Conservation (phyloP, 2,113 vertebrate genomes). For the Crotalus horridus region DNA sequence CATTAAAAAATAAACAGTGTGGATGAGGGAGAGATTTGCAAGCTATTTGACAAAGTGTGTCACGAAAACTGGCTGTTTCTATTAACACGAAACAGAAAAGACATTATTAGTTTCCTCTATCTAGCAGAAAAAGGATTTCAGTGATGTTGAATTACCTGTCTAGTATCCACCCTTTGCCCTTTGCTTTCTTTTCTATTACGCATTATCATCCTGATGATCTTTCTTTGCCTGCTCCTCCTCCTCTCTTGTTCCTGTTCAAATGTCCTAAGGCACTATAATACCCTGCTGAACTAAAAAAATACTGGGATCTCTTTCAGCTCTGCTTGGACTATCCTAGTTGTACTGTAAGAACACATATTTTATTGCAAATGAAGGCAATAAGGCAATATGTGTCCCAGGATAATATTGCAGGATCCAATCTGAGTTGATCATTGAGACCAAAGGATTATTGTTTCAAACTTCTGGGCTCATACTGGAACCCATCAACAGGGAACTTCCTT, state of each 20-base stretch:
- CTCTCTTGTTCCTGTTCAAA: constrained; percentile 1
- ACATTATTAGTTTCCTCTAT: constrained; percentile 4
- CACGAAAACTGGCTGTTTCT: not conserved
- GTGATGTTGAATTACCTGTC: not conserved
- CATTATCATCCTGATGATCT: not conserved
- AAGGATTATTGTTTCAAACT: not conserved
- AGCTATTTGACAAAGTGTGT: not conserved
- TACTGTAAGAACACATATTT: not conserved
- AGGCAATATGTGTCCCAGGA: not conserved
- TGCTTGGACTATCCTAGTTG: not conserved
- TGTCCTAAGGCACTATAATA: not conserved
- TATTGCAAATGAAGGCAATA: not conserved
- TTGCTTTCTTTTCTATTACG: not conserved
- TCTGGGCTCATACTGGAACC: not conserved
- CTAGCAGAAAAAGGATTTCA: not conserved
- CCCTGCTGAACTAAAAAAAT: not conserved
- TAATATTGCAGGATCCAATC: not conserved
- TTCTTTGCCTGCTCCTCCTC: not conserved
- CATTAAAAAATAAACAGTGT: not conserved
- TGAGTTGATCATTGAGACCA: not conserved
- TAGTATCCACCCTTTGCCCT: not conserved
- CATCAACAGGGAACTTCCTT: too few species aligned
- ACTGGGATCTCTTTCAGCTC: not conserved
- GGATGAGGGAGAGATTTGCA: not conserved
- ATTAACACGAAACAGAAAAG: not conserved